Percentiles rank a stretch among this genome's conserved stretches.
These are phyloP conservation scores for Pachliopta kotzebuea DNA, from an alignment of 2,888 invertebrate genomes.

Conservation along the genomic window DNA sequence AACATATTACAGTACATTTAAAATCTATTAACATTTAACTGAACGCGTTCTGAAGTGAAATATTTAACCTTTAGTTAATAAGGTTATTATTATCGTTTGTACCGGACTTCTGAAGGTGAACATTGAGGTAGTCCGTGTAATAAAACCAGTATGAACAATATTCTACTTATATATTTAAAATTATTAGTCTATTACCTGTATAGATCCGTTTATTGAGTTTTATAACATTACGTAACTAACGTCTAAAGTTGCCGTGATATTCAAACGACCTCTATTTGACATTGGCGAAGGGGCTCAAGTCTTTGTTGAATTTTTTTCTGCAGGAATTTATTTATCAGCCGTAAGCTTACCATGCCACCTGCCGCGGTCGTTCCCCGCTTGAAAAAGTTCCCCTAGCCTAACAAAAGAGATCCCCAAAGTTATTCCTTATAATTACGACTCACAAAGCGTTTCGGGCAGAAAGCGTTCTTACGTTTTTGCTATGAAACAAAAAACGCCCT, in stretches of 20 bases:
- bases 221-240: constrained; percentile 8
- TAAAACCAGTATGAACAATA: constrained; percentile 13
- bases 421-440: constrained; percentile 75
- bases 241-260: constrained; percentile 6
- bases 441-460: constrained; percentile 68
- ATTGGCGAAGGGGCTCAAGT: constrained; percentile 59
- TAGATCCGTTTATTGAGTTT: constrained; percentile 4
- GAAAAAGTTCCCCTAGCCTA: constrained; percentile 70
- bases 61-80: constrained; percentile 26
- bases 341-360: constrained; percentile 73
- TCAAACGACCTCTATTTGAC: constrained; percentile 71
- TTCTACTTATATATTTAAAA: constrained; percentile 3
- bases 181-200: not conserved
- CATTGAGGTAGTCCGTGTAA: constrained; percentile 9
- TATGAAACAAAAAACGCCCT: constrained; percentile 59
- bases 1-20: not conserved
- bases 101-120: constrained; percentile 26
- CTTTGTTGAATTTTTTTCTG: constrained; percentile 71
- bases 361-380: constrained; percentile 75
- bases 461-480: constrained; percentile 57
- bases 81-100: constrained; percentile 20
- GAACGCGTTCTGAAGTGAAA: constrained; percentile 23
- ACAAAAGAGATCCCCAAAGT: constrained; percentile 75
- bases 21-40: constrained; percentile 22
- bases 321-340: constrained; percentile 61